phyloP scores from a whole-genome alignment of 2,797 vertebrate species.

The Valencia hispanica region DNA sequence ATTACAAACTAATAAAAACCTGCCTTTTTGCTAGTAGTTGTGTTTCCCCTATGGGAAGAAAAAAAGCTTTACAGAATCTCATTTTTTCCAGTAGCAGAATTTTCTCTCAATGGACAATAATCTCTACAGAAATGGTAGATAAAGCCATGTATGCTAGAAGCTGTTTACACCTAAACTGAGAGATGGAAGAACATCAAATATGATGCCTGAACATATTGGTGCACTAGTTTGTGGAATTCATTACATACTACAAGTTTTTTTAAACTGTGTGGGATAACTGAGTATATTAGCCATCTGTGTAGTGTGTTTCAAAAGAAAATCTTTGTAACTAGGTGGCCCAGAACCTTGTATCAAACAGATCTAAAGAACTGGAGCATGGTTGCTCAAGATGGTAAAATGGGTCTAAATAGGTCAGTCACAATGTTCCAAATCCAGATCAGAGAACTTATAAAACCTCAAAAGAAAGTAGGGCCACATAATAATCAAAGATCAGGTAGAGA shows the following conservation, averaged over 20 bases:
- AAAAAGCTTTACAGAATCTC: not conserved
- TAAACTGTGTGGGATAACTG: not conserved
- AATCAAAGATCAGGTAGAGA: not conserved
- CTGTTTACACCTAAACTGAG: not conserved
- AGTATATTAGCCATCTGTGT: not conserved
- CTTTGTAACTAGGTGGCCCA: not conserved
- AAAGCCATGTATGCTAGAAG: not conserved
- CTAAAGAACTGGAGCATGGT: not conserved
- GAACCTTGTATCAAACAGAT: not conserved
- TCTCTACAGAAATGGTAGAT: not conserved
- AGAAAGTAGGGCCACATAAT: not conserved
- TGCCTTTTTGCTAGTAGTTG: not conserved
- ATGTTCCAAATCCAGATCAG: not conserved
- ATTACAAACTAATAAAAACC: not conserved
- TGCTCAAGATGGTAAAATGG: not conserved
- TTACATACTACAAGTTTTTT: not conserved
- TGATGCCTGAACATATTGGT: not conserved
- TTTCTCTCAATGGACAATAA: not conserved
- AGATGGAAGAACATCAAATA: not conserved
- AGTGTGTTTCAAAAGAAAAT: not conserved
- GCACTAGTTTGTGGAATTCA: not conserved
- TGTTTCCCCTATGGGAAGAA: not conserved
- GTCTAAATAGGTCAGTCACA: not conserved
- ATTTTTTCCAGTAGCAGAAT: not conserved
- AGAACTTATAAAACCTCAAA: not conserved